Percentiles rank a stretch among this genome's conserved stretches.
Evolutionary conservation across 1,140 invertebrate genomes (phyloP).

Genomic region (Halesus radiatus): DNA sequence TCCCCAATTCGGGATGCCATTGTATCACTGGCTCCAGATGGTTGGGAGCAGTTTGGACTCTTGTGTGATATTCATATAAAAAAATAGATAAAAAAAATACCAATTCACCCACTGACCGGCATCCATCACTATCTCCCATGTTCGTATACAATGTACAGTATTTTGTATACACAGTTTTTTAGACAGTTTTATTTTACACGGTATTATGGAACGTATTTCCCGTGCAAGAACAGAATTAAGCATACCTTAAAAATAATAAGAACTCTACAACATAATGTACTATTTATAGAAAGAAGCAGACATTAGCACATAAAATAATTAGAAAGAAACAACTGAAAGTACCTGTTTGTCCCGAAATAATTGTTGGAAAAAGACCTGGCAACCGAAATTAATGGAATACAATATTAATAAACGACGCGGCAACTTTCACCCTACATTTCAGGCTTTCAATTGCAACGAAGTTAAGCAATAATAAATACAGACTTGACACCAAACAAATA

Average conservation of each 20-base stretch:
- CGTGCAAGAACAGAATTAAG: too few species aligned
- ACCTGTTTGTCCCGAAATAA: conserved; percentile 56
- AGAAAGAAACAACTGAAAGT: conserved; percentile 47
- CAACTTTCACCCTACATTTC: neutral
- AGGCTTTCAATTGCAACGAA: neutral
- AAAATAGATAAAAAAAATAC: too few species aligned
- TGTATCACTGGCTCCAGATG: too few species aligned
- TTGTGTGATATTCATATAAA: too few species aligned
- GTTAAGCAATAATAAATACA: conserved; percentile 7
- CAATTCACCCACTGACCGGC: too few species aligned
- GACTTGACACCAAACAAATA: neutral
- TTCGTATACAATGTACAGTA: too few species aligned
- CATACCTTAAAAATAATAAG: conserved; percentile 18
- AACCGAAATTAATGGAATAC: conserved; percentile 55
- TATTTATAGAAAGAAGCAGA: conserved; percentile 14
- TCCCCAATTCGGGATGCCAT: too few species aligned
- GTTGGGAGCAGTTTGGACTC: too few species aligned
- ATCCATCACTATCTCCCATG: too few species aligned
- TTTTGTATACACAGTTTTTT: too few species aligned
- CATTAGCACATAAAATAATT: neutral
- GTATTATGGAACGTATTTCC: too few species aligned
- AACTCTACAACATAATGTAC: neutral
- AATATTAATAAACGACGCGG: conserved; percentile 42
- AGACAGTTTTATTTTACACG: too few species aligned
- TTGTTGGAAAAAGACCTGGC: conserved; percentile 56